phyloP scores from a whole-genome alignment of 2,797 vertebrate genomes.

The Hypotaenidia philippensis region DNA sequence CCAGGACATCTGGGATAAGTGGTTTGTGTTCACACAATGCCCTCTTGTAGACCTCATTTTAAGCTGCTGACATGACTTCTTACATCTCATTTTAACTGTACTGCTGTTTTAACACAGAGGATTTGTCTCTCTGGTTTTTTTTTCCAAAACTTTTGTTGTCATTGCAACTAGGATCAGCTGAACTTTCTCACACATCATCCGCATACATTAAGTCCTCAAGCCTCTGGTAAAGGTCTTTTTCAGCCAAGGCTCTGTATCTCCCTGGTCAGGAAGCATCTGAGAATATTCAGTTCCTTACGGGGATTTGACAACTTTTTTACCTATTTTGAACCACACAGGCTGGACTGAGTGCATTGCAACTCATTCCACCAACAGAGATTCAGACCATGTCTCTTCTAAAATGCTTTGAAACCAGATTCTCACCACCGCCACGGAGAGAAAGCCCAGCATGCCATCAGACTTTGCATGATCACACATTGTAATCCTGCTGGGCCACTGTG shows the following conservation, averaged over 20 bases:
- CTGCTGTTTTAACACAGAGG: neutral
- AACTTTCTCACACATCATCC: neutral
- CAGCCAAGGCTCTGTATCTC: neutral
- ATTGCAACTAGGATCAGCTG: neutral
- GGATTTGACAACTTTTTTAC: neutral
- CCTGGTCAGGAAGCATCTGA: neutral
- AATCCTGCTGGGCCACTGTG: neutral
- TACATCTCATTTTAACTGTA: neutral
- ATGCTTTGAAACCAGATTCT: neutral
- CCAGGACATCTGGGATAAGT: rapidly evolving
- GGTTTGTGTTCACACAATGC: neutral
- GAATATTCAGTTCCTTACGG: neutral
- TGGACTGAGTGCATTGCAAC: neutral
- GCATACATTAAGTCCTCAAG: neutral
- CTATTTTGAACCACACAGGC: neutral
- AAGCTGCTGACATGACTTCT: neutral
- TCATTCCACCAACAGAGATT: neutral
- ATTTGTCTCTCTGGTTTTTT: neutral
- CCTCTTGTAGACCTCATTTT: neutral
- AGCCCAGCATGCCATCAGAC: neutral
- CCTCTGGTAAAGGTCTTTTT: neutral
- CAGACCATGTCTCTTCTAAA: neutral
- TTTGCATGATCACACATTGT: neutral
- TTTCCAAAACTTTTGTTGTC: neutral
- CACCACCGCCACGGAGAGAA: neutral